Conservation (phyloP, 2,113 vertebrate genomes). For the Rhinoderma darwinii region DNA sequence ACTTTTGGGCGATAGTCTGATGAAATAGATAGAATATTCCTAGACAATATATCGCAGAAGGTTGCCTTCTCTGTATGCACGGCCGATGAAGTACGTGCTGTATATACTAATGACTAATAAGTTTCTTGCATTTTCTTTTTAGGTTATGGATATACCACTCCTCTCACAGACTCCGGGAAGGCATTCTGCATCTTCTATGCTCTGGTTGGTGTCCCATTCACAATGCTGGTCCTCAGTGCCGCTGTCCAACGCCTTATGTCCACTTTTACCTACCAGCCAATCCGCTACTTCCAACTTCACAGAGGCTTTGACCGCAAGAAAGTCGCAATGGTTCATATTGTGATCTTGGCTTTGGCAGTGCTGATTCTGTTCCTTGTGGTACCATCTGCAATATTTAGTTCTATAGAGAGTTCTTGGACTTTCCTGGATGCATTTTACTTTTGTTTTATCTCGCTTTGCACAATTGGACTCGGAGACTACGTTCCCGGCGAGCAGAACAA, state of each 20-base stretch:
- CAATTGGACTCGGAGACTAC: slow-evolving; percentile 88
- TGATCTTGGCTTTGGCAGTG: slow-evolving; percentile 69
- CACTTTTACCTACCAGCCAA: slow-evolving; percentile 73
- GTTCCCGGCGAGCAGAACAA: slow-evolving; percentile 76
- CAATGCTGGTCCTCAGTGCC: slow-evolving; percentile 87
- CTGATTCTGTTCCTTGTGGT: slow-evolving; percentile 77
- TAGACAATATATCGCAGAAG: neutral
- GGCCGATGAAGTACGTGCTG: neutral
- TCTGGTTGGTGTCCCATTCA: slow-evolving; percentile 84
- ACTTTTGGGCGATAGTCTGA: no score
- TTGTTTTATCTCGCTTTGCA: slow-evolving; percentile 90
- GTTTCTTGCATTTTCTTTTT: neutral
- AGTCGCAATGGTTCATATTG: slow-evolving; percentile 75
- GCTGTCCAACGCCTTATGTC: slow-evolving; percentile 82
- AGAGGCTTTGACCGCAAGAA: slow-evolving; percentile 69
- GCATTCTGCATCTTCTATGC: slow-evolving; percentile 86
- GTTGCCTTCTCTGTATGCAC: no score
- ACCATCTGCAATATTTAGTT: slow-evolving; percentile 77
- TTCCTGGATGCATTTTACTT: slow-evolving; percentile 90
- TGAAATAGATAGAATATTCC: neutral
- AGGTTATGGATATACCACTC: slow-evolving; percentile 89
- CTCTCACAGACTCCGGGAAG: slow-evolving; percentile 83
- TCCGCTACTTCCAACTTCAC: slow-evolving; percentile 68
- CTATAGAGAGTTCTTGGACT: slow-evolving; percentile 80
- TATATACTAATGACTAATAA: neutral